Conservation (phyloP, 2,888 invertebrate genomes). For the Caenorhabditis plicata region DNA sequence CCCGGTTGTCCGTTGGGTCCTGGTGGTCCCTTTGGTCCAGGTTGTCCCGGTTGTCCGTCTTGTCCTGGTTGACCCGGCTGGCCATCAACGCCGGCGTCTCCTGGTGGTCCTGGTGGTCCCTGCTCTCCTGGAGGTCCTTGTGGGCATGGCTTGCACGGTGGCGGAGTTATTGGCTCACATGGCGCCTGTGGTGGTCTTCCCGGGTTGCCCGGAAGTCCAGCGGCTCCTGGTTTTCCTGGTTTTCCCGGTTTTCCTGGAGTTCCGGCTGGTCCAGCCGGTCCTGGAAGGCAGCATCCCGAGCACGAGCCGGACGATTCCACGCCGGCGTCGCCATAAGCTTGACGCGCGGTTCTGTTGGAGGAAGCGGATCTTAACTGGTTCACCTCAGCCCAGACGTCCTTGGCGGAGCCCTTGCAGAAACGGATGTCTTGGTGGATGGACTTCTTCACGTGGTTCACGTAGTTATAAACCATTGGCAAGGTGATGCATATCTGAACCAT, state of each 20-base stretch:
- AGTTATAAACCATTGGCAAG: constrained; percentile 64
- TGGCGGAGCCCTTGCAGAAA: constrained; percentile 62
- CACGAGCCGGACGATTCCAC: constrained; percentile 16
- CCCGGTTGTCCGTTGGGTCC: constrained; percentile 42
- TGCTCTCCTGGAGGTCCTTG: constrained; percentile 47
- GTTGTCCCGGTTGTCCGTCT: constrained; percentile 43
- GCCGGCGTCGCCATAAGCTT: constrained; percentile 29
- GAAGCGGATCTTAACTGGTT: constrained; percentile 20
- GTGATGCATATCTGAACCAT: constrained; percentile 43
- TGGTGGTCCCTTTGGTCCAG: constrained; percentile 37
- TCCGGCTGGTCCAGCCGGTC: constrained; percentile 44
- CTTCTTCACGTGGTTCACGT: constrained; percentile 58
- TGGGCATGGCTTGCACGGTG: constrained; percentile 59
- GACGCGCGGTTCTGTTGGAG: constrained; percentile 50
- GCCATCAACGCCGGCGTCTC: constrained; percentile 34
- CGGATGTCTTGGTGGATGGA: constrained; percentile 60
- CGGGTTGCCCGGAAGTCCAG: constrained; percentile 35
- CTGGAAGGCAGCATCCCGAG: constrained; percentile 48
- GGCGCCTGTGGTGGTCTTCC: constrained; percentile 40
- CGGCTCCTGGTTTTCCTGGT: constrained; percentile 41
- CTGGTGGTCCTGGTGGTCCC: constrained; percentile 45
- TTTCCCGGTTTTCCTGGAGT: constrained; percentile 40
- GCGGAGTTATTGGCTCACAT: constrained; percentile 62
- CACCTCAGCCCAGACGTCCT: constrained; percentile 58
- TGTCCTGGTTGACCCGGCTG: constrained; percentile 39